Evolutionary conservation across 2,888 invertebrate species (phyloP).

Genomic region (Biston betularia): DNA sequence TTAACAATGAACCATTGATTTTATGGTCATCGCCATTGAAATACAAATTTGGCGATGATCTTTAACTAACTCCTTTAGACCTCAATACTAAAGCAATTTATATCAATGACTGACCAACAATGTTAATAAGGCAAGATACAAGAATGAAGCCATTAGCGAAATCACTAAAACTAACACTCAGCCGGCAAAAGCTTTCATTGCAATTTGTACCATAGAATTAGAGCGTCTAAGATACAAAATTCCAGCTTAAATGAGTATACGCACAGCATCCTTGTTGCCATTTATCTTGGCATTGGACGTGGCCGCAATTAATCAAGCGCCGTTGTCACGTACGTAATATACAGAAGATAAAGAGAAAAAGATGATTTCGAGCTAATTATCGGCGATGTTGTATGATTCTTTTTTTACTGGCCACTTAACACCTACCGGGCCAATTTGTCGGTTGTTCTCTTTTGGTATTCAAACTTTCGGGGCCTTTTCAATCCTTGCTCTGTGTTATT

Average conservation of each 20-base stretch:
- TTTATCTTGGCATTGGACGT: conserved; percentile 79
- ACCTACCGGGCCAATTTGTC: conserved; percentile 73
- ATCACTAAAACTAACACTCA: conserved; percentile 75
- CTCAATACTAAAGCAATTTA: conserved; percentile 58
- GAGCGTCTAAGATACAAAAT: conserved; percentile 57
- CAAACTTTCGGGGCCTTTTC: conserved; percentile 52
- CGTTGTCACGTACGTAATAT: conserved; percentile 80
- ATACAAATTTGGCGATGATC: conserved; percentile 47
- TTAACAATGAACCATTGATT: conserved; percentile 33
- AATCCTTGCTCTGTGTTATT: conserved; percentile 45
- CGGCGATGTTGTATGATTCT: conserved; percentile 68
- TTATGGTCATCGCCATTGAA: conserved; percentile 35
- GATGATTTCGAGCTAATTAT: conserved; percentile 83
- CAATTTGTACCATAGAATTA: conserved; percentile 56
- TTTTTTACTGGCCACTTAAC: conserved; percentile 74
- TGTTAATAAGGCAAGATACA: conserved; percentile 65
- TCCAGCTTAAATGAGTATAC: conserved; percentile 46
- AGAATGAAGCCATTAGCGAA: conserved; percentile 74
- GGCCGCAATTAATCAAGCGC: conserved; percentile 81
- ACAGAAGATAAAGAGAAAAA: conserved; percentile 78
- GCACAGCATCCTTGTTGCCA: conserved; percentile 53
- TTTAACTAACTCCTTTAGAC: conserved; percentile 53
- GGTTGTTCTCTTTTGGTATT: conserved; percentile 66
- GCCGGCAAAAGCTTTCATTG: conserved; percentile 32
- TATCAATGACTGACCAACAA: conserved; percentile 65